Evolutionary conservation across 2,113 vertebrate genomes (phyloP).

Genomic region (Notothenia rossii): DNA sequence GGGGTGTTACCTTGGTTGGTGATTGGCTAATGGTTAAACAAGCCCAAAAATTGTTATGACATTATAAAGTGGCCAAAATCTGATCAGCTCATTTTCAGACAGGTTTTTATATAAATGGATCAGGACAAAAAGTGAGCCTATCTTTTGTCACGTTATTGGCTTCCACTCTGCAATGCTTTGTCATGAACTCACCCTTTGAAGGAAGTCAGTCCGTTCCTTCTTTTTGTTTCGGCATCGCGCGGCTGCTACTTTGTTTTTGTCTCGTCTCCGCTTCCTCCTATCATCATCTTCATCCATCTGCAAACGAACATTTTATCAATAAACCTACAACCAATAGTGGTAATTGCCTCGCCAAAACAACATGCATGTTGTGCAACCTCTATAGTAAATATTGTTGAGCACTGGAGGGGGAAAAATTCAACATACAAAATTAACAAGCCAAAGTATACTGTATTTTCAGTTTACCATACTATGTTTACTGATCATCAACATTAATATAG

Average conservation of each 20-base stretch:
- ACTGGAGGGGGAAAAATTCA: constrained; percentile 32
- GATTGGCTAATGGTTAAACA: no score
- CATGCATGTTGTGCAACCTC: constrained; percentile 8
- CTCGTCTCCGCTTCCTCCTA: constrained; percentile 93
- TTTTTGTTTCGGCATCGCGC: constrained; percentile 98
- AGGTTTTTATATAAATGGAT: no score
- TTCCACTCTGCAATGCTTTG: constrained; percentile 16
- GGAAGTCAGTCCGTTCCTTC: constrained; percentile 96
- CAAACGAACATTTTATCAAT: background rate
- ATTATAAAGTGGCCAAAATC: no score
- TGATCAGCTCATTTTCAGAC: no score
- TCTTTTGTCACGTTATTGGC: background rate
- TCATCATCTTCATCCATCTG: constrained; percentile 95
- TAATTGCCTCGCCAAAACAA: background rate
- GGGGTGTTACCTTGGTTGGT: no score
- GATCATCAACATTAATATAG: no score
- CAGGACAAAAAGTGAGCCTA: no score
- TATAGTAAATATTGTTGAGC: constrained; percentile 12
- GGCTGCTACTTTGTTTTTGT: constrained; percentile 98
- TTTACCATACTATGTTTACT: background rate
- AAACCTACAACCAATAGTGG: background rate
- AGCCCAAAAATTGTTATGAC: no score
- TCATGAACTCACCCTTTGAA: constrained; percentile 90
- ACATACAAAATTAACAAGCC: no score
- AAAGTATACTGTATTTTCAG: background rate